phyloP scores from a whole-genome alignment of 2,113 vertebrate species.

The Sceloporus undulatus region DNA sequence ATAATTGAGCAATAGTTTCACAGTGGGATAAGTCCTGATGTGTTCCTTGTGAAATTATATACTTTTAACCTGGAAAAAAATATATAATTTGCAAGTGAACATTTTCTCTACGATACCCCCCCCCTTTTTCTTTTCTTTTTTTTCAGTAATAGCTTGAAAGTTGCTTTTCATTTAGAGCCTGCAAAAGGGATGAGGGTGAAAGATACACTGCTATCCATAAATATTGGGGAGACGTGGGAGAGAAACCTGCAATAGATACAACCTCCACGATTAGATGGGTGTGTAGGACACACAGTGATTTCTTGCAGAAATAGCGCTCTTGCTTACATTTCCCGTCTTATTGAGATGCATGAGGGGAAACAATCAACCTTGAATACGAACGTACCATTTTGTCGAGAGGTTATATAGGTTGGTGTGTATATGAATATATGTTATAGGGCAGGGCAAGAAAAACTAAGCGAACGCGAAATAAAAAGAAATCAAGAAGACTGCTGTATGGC shows the following conservation, averaged over 20 bases:
- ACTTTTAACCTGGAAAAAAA: constrained; percentile 77
- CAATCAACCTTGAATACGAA: constrained; percentile 37
- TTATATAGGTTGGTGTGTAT: constrained; percentile 5
- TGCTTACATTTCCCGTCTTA: constrained; percentile 44
- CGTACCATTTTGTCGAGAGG: not conserved
- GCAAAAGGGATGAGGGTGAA: constrained; percentile 63
- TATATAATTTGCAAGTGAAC: constrained; percentile 74
- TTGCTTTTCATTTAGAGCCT: constrained; percentile 69
- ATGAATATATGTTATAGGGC: not conserved
- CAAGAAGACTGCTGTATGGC: not conserved
- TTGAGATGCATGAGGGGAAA: constrained; percentile 36
- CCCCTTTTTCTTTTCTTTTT: constrained; percentile 13
- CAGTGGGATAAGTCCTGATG: constrained; percentile 68
- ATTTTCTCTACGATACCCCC: not conserved
- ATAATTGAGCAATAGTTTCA: constrained; percentile 75
- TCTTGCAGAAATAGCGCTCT: constrained; percentile 28
- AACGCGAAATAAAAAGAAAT: not conserved
- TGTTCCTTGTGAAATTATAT: constrained; percentile 74
- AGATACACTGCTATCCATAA: constrained; percentile 59
- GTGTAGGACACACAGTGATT: constrained; percentile 24
- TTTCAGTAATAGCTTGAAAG: constrained; percentile 59
- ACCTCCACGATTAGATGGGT: constrained; percentile 48
- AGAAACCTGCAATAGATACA: constrained; percentile 55
- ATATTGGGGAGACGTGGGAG: constrained; percentile 22
- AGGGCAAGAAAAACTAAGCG: constrained; percentile 8